A percentile compares a stretch with the other conserved stretches of the same genome.
Evolutionary conservation across 2,113 vertebrate genomes (phyloP).

Genomic region (Cathartes aura): DNA sequence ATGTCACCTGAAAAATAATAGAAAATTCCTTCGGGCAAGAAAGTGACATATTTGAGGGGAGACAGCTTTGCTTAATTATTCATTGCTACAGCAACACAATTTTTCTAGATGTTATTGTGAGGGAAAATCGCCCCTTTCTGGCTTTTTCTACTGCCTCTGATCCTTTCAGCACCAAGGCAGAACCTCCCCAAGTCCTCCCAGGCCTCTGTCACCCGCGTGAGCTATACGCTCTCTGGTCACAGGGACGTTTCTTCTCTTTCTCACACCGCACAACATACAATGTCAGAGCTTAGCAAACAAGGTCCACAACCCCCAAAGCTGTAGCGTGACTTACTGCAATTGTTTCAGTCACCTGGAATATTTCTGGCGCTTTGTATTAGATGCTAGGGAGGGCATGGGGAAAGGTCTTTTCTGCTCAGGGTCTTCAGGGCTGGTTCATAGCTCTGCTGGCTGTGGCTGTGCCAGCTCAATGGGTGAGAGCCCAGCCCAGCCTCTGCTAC

Average conservation of each 20-base stretch:
- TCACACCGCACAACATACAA: neutral
- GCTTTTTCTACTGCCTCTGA: neutral
- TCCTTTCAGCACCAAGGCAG: neutral
- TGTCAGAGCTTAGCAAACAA: neutral
- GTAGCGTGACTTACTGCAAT: neutral
- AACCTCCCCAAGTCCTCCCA: neutral
- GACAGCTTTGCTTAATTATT: constrained; percentile 27
- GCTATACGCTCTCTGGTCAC: neutral
- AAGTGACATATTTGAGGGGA: neutral
- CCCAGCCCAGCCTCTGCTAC: neutral
- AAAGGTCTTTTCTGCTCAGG: neutral
- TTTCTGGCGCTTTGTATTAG: neutral
- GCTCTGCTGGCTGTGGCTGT: neutral
- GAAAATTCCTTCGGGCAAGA: neutral
- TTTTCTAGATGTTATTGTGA: neutral
- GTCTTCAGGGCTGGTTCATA: neutral
- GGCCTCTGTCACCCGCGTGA: neutral
- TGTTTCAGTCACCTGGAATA: neutral
- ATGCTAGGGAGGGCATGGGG: neutral
- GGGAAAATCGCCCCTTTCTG: neutral
- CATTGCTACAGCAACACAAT: neutral
- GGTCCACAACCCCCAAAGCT: too few relatives aligned
- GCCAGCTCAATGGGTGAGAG: neutral
- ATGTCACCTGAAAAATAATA: neutral
- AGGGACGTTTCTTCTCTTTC: neutral